Percentiles rank a stretch among this genome's conserved stretches.
These are phyloP conservation scores for Tetragonula carbonaria DNA, from an alignment of 2,888 invertebrate species.

Conservation along the genomic window DNA sequence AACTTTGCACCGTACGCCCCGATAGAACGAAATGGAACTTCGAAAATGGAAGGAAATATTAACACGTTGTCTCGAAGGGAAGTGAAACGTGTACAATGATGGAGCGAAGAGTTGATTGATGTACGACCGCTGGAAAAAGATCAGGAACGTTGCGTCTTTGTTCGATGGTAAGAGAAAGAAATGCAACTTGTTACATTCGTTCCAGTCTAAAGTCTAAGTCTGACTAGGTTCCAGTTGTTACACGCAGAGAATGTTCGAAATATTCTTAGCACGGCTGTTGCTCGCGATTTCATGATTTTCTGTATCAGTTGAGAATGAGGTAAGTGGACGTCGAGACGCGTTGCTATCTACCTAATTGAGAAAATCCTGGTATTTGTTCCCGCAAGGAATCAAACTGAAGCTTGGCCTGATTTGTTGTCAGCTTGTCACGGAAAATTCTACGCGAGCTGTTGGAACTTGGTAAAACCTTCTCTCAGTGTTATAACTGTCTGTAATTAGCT, in stretches of 20 bases:
- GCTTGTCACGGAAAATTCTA: too few relatives aligned
- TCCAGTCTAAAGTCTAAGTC: not conserved
- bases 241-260: not conserved
- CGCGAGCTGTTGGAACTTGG: too few relatives aligned
- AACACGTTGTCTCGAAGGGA: not conserved
- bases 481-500: too few relatives aligned
- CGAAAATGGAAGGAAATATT: slow-evolving; percentile 17
- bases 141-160: not conserved
- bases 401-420: too few relatives aligned
- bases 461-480: too few relatives aligned
- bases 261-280: not conserved
- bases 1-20: slow-evolving; percentile 1
- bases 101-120: not conserved
- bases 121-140: not conserved
- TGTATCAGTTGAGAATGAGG: too few relatives aligned
- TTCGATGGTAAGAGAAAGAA: not conserved
- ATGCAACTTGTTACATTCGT: not conserved
- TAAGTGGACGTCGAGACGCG: too few relatives aligned
- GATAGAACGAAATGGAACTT: slow-evolving; percentile 9
- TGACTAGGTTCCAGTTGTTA: not conserved
- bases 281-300: too few relatives aligned
- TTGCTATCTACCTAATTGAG: too few relatives aligned
- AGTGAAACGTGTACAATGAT: not conserved
- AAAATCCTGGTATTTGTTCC: too few relatives aligned
- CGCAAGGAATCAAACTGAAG: too few relatives aligned